Conservation (phyloP, 2,113 vertebrate genomes). For the Laticauda laticaudata region DNA sequence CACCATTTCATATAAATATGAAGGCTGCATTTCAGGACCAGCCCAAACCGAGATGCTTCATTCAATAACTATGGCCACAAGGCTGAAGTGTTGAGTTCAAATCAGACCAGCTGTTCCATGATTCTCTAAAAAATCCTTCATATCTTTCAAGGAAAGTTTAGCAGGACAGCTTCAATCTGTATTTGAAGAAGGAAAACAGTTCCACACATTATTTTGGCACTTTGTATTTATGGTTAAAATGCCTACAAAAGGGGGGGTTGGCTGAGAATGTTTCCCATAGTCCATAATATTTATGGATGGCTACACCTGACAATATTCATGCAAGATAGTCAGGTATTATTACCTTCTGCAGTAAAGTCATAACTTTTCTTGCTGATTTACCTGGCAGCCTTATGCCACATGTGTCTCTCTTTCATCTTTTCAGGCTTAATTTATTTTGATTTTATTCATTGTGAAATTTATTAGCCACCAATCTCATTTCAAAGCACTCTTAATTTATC, state of each 20-base stretch:
- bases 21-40: slow-evolving; percentile 20
- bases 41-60: slow-evolving; percentile 7
- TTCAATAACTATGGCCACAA: neutral
- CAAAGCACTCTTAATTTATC: neutral
- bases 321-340: neutral
- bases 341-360: neutral
- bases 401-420: neutral
- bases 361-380: fast-evolving
- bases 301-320: neutral
- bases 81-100: neutral
- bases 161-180: neutral
- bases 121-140: neutral
- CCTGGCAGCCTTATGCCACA: neutral
- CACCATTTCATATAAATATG: slow-evolving; percentile 15
- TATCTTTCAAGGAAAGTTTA: neutral
- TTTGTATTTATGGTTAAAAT: neutral
- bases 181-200: neutral
- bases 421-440: neutral
- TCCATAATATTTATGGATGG: neutral
- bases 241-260: neutral
- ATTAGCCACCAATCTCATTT: neutral
- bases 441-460: neutral
- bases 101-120: neutral
- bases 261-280: neutral
- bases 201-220: neutral